These are phyloP conservation scores for Sigmodon hispidus DNA, from an alignment of 2,113 vertebrate species.

Conservation along the genomic window DNA sequence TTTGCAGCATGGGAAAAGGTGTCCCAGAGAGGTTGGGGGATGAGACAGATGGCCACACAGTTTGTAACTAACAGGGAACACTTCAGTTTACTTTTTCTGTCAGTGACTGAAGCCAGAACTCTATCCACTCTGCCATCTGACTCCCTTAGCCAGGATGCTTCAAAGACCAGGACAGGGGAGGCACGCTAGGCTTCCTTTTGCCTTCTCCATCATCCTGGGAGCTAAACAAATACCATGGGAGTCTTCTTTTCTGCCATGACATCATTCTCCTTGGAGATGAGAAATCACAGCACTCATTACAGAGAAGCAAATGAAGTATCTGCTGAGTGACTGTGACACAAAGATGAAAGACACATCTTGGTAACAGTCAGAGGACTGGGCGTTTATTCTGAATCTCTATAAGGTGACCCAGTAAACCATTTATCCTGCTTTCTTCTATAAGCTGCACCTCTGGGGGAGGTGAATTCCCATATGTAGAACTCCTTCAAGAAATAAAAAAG, in stretches of 20 bases:
- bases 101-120: background rate
- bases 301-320: background rate
- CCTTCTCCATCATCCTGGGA: background rate
- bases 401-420: background rate
- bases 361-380: background rate
- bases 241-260: background rate
- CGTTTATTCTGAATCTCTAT: background rate
- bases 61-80: background rate
- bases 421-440: background rate
- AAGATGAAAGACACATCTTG: background rate
- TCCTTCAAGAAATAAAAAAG: no score
- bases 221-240: background rate
- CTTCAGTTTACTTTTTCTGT: background rate
- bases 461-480: background rate
- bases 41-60: background rate
- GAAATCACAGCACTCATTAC: background rate
- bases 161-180: background rate
- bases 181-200: background rate
- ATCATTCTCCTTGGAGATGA: background rate
- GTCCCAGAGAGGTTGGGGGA: background rate
- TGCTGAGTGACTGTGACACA: background rate
- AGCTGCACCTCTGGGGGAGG: background rate
- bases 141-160: background rate
- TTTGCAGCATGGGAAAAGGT: background rate
- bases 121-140: background rate